Evolutionary conservation across 2,797 vertebrate species (phyloP), one percentile per base, ranked within the genome.

Genomic region (Phrynocephalus forsythii): DNA sequence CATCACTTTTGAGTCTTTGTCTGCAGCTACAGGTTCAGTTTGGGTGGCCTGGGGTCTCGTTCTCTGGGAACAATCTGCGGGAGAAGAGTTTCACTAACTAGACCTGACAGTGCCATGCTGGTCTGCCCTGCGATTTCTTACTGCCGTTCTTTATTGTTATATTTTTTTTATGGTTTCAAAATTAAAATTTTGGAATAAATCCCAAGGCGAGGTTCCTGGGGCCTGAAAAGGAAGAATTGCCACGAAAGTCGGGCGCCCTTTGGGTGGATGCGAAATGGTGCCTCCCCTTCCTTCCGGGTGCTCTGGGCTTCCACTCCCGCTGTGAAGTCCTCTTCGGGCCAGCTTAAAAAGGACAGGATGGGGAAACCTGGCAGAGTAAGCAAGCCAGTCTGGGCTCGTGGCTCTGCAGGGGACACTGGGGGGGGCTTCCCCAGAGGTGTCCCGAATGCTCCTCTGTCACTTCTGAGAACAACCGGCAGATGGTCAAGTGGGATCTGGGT

Each of bases 1-100:
- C 93, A 93, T 92, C 93, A 86, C 92, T 84, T 89, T 16, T 11
- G 89, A 84, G 13, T 44, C 56, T n/a, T 0, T 0, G 6, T 13
- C 26, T 7, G 8, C 8, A 16, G 0, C 5, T 3, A 3, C 18
- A 2, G 90, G 79, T 80, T 85, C 80, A 0, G 1, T 63, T 81
- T 82, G 0, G 0, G 2, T 50, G 50, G 56, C 75, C 66, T 68
- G 88, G 90, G 85, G 84, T 86, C 38, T 44, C 2, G 73, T 79
- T 63, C 75, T 0, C 9, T 0, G 80, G 2, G 63, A 84, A 83
- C 85, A 1, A 1, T 1, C 1, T 0, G 18, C 1, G 3, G n/a
- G 4, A 0, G 18, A n/a, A 0, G 11, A 0, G 8, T 8, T 13
- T 0, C 30, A 20, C 22, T 18, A 10, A 44, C 33, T 0, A 0